Evolutionary conservation across 2,113 vertebrate species (phyloP).

Genomic region (Mus spicilegus): DNA sequence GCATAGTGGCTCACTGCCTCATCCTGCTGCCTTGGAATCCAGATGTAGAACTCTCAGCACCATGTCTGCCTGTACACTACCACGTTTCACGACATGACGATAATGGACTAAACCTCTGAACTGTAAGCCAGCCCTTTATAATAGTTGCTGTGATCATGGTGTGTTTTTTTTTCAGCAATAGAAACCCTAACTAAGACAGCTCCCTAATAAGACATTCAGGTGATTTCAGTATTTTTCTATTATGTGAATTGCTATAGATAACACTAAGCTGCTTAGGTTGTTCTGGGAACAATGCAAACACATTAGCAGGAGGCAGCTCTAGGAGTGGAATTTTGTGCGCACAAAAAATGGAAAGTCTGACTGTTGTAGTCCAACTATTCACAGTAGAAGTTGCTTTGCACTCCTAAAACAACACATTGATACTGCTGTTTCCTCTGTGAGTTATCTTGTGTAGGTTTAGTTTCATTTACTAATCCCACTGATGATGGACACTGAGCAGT

Average conservation of each 20-base stretch:
- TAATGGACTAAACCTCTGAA: neutral
- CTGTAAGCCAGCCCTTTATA: neutral
- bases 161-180: neutral
- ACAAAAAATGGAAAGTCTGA: slow-evolving; percentile 9
- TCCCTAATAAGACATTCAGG: neutral
- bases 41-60: neutral
- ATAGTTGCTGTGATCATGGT: neutral
- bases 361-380: neutral
- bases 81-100: neutral
- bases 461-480: slow-evolving; percentile 7
- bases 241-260: neutral
- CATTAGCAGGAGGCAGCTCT: neutral
- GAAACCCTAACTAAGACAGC: neutral
- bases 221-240: neutral
- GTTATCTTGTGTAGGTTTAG: neutral
- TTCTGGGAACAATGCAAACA: neutral
- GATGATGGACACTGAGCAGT: neutral
- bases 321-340: neutral
- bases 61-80: neutral
- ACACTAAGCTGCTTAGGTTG: neutral
- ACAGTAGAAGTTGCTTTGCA: neutral
- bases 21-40: neutral
- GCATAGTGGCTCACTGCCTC: neutral
- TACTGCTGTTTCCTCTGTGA: neutral
- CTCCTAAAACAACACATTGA: neutral